These are phyloP conservation scores for Acleris sparsana DNA, from an alignment of 2,888 invertebrate genomes.

Conservation along the genomic window DNA sequence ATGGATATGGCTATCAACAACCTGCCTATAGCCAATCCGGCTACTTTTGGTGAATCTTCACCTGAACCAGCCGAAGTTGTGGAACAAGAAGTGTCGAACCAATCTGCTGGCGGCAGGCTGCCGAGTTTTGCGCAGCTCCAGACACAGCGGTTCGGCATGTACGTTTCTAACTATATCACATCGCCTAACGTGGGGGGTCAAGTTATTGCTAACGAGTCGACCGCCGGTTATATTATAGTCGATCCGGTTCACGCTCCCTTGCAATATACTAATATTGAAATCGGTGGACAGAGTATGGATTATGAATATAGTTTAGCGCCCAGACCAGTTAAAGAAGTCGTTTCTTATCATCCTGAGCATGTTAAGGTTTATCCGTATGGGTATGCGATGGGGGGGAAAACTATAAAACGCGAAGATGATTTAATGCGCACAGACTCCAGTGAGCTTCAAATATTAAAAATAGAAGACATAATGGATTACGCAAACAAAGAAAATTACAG, in stretches of 20 bases:
- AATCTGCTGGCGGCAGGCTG: slow-evolving; percentile 78
- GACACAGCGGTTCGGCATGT: slow-evolving; percentile 82
- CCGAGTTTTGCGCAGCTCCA: slow-evolving; percentile 87
- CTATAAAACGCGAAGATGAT: slow-evolving; percentile 70
- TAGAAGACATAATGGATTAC: slow-evolving; percentile 79
- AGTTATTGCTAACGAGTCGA: slow-evolving; percentile 81
- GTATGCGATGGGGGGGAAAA: slow-evolving; percentile 70
- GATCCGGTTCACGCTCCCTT: slow-evolving; percentile 69
- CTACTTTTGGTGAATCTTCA: slow-evolving; percentile 91
- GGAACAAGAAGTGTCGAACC: slow-evolving; percentile 74
- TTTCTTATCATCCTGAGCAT: slow-evolving; percentile 66
- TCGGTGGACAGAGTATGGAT: slow-evolving; percentile 64
- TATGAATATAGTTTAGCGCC: slow-evolving; percentile 72
- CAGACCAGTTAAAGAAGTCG: slow-evolving; percentile 65
- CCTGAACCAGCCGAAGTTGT: slow-evolving; percentile 76
- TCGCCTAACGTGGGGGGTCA: slow-evolving; percentile 91
- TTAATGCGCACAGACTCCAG: slow-evolving; percentile 60
- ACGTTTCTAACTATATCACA: slow-evolving; percentile 83
- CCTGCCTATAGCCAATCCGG: slow-evolving; percentile 88
- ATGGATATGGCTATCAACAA: slow-evolving; percentile 89
- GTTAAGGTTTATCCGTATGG: slow-evolving; percentile 68
- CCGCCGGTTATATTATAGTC: slow-evolving; percentile 76
- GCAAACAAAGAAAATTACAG: slow-evolving; percentile 81
- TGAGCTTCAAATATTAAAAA: slow-evolving; percentile 72
- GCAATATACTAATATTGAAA: slow-evolving; percentile 66